Evolutionary conservation across 2,888 invertebrate species (phyloP), one percentile per base, ranked within the genome.

Genomic region (Caenorhabditis wallacei): DNA sequence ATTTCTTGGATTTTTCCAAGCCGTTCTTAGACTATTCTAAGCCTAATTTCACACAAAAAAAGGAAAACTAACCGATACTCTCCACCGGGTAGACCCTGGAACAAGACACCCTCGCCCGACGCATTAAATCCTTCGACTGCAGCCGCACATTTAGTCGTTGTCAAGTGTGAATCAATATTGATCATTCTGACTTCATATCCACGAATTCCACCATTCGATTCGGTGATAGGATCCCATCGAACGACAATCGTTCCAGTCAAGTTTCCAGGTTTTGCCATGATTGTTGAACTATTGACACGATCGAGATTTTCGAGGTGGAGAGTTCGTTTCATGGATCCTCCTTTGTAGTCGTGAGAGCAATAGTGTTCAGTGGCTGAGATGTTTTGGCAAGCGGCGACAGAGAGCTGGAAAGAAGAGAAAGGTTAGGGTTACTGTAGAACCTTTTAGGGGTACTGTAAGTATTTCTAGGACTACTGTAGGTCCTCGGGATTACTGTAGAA

Each of bases 281-380:
- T 48, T 7, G 46, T 48, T 3, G 2, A 2, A 8, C 2, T 18
- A 8, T 48, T 8, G 46, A 48, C 18, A 7, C n/a, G 18, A 54
- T 86, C 87, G 2, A 76, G 71, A 11, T 61, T 20, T 43, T 46
- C 11, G 8, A 75, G 16, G 0, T 59, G 63, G 10, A 71, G 70
- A 0, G 84, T 85, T 16, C 54, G 43, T 26, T 63, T 78, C 4
- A 22, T 16, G 22, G 43, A 40, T 13, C 63, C 57, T 16, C 18
- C 46, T 48, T 48, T 48, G 46, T 48, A 40, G 40, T 40, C 10
- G 40, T 40, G 46, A 3, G 46, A 48, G 13, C 46, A 48, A 5
- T n/a, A 18, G 46, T 18, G 2, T 48, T 48, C 46, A 3, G 18
- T 4, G n/a, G 4, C 7, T 2, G 10, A 10, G 2, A 16, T 2